Evolutionary conservation across 2,888 invertebrate species (phyloP), one percentile per base, ranked within the genome.

Genomic region (Chrysolina americana): DNA sequence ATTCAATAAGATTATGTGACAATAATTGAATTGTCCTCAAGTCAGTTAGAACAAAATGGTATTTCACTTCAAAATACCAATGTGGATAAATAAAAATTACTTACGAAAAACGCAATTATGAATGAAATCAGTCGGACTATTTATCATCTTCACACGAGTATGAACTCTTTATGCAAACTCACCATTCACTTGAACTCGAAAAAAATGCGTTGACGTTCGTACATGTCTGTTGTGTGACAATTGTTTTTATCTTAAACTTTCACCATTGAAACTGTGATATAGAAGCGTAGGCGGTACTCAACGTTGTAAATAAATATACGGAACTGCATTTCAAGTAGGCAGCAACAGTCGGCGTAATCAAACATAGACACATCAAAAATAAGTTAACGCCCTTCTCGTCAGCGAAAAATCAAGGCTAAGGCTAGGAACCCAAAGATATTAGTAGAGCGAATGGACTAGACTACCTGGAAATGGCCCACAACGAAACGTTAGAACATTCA

Each of bases 261-360:
- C 59, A 59, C 59, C 28, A 59, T 23, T 59, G 59, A 59, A 59
- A 59, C 11, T 59, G 59, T 59, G 59, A 59, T 59, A 59, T 59
- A 10, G 59, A 13, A 59, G 11, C 59, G 59, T 59, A 59, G 59
- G 59, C 11, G 59, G 59, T 23, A 59, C 21, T 21, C n/a, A 19
- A 19, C 19, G 53, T 53, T 19, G 21, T 11, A 19, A 53, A 53
- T 53, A 23, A 59, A 59, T 28, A 59, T 28, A 59, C 23, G 28
- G 59, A 59, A 59, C 59, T 59, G 21, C 21, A 59, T 28, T 23
- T 23, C 23, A 23, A 23, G 28, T 28, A 59, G 59, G 23, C 6
- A n/a, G n/a, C n/a, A n/a, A n/a, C n/a, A n/a, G n/a, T 23, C 23
- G 59, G 21, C 21, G n/a, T 17, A 50, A 50, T 13, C 50, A n/a